phyloP scores from a whole-genome alignment of 2,113 vertebrate genomes.

The Phainopepla nitens region DNA sequence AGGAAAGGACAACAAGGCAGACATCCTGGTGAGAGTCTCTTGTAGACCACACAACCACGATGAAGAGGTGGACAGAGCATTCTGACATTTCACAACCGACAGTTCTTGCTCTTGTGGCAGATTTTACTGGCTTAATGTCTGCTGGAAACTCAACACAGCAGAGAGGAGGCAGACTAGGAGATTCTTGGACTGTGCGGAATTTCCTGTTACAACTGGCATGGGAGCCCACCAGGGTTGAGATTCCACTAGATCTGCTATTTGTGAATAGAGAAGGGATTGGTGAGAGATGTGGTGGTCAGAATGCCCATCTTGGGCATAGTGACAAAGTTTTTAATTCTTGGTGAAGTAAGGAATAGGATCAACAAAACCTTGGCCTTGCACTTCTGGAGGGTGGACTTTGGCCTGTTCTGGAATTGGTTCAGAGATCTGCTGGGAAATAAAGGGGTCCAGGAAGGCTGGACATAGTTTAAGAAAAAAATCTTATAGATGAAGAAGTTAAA shows the following conservation, averaged over 20 bases:
- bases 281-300: not conserved
- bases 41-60: not conserved
- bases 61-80: not conserved
- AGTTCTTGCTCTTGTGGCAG: not conserved
- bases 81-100: rapidly evolving
- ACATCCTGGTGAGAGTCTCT: not conserved
- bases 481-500: not conserved
- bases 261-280: not conserved
- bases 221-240: rapidly evolving
- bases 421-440: not conserved
- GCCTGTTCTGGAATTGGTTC: not conserved
- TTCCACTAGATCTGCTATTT: not conserved
- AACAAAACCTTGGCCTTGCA: not conserved
- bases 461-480: not conserved
- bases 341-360: not conserved
- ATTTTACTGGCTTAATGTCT: not conserved
- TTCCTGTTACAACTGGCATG: not conserved
- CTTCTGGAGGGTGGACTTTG: not conserved
- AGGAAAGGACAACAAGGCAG: not conserved
- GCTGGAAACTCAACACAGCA: not conserved
- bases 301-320: not conserved
- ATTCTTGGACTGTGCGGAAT: not conserved
- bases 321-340: not conserved
- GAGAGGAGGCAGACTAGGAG: not conserved
- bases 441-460: not conserved